phyloP scores from a whole-genome alignment of 2,888 invertebrate species.

The Oscheius myriophilus region DNA sequence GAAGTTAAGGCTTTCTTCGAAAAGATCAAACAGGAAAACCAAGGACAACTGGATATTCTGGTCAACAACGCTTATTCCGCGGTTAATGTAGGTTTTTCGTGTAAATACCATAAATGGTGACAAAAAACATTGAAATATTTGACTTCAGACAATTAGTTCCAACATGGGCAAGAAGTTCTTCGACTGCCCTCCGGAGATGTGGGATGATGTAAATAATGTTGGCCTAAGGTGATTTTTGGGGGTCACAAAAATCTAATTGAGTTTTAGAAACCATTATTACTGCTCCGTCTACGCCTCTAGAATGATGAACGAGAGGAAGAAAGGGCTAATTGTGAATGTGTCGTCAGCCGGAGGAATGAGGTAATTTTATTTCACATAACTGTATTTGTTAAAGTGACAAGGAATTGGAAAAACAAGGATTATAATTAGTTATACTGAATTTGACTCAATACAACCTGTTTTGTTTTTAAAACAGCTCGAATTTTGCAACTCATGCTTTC shows the following conservation, averaged over 20 bases:
- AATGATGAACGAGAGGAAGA: constrained; percentile 59
- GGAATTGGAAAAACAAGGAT: no score
- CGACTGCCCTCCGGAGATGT: constrained; percentile 71
- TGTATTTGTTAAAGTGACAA: no score
- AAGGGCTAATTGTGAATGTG: constrained; percentile 73
- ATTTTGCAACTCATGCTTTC: no score
- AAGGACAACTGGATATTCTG: constrained; percentile 44
- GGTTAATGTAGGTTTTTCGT: constrained; percentile 27
- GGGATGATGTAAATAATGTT: constrained; percentile 73
- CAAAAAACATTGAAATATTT: no score
- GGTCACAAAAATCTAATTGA: no score
- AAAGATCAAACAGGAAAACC: constrained; percentile 33
- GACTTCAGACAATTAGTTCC: constrained; percentile 45
- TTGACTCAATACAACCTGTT: no score
- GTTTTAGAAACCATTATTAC: constrained; percentile 73
- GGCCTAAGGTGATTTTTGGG: constrained; percentile 64
- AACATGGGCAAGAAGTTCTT: constrained; percentile 70
- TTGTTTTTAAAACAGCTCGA: no score
- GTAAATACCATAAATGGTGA: not conserved
- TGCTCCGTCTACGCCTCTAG: constrained; percentile 72
- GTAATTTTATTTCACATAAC: no score
- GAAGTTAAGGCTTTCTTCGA: constrained; percentile 48
- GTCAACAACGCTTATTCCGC: constrained; percentile 58
- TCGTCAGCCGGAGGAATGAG: constrained; percentile 72
- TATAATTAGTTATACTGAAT: no score